Evolutionary conservation across 1,140 invertebrate genomes (phyloP).

Genomic region (Eriosoma lanigerum): DNA sequence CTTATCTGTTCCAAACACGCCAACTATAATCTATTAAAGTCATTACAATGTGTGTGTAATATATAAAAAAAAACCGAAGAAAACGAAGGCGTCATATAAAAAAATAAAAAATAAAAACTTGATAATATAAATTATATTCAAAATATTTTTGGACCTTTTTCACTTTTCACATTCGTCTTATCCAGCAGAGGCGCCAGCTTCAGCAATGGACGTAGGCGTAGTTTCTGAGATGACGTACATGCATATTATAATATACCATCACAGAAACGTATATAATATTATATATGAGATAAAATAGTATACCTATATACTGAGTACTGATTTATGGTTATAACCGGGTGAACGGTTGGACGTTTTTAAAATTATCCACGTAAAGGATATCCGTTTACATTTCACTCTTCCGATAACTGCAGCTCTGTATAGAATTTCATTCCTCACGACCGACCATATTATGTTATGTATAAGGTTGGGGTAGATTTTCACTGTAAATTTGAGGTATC

Average conservation of each 20-base stretch:
- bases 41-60: not conserved
- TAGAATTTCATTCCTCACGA: no score
- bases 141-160: constrained; percentile 44
- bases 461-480: no score
- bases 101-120: constrained; percentile 11
- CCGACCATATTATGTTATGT: no score
- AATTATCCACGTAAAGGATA: no score
- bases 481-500: no score
- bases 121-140: not conserved
- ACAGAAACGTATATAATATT: no score
- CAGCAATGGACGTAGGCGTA: not conserved
- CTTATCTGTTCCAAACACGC: constrained; percentile 28
- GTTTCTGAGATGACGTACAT: not conserved
- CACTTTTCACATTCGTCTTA: constrained; percentile 41
- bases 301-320: no score
- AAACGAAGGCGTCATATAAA: not conserved
- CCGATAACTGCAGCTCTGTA: no score
- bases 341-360: not conserved
- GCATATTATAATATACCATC: not conserved
- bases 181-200: not conserved
- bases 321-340: constrained; percentile 14
- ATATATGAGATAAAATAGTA: constrained; percentile 22
- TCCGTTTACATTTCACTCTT: no score
- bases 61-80: not conserved
- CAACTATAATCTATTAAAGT: constrained; percentile 25